Evolutionary conservation across 2,888 invertebrate genomes (phyloP).

Genomic region (Morpho achilles): DNA sequence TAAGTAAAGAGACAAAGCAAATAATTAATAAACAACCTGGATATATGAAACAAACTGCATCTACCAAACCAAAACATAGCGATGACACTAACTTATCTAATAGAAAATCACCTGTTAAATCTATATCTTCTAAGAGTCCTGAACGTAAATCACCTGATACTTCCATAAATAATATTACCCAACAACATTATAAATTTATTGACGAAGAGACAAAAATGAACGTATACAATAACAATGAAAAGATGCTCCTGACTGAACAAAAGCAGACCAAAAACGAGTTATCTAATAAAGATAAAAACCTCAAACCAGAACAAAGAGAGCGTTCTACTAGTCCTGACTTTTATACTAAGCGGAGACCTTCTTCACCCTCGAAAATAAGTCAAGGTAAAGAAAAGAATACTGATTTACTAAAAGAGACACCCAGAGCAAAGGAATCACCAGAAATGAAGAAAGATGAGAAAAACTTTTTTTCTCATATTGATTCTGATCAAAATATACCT

Average conservation of each 20-base stretch:
- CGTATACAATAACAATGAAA: conserved; percentile 37
- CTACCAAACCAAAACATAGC: conserved; percentile 31
- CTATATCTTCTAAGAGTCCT: conserved; percentile 32
- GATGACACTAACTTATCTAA: conserved; percentile 7
- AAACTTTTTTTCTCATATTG: conserved; percentile 31
- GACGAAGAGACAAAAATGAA: conserved; percentile 67
- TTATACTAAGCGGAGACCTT: background rate
- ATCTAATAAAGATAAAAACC: background rate
- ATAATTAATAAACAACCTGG: conserved; percentile 43
- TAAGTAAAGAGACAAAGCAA: conserved; percentile 10
- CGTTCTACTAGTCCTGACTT: conserved; percentile 16
- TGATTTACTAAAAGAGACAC: conserved; percentile 1
- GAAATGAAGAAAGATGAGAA: background rate
- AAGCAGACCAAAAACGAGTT: conserved; percentile 16
- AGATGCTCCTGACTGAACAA: conserved; percentile 17
- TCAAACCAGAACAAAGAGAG: background rate
- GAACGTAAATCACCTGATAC: conserved; percentile 32
- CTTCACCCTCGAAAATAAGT: conserved; percentile 6
- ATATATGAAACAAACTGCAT: conserved; percentile 51
- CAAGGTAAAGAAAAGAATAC: conserved; percentile 5
- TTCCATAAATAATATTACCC: conserved; percentile 35
- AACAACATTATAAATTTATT: conserved; percentile 60
- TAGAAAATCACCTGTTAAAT: conserved; percentile 35
- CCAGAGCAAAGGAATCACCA: conserved; percentile 3
- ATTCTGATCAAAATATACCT: background rate